Percentiles rank a stretch among this genome's conserved stretches.
These are phyloP conservation scores for Apotomis betuletana DNA, from an alignment of 2,888 invertebrate genomes.

Conservation along the genomic window DNA sequence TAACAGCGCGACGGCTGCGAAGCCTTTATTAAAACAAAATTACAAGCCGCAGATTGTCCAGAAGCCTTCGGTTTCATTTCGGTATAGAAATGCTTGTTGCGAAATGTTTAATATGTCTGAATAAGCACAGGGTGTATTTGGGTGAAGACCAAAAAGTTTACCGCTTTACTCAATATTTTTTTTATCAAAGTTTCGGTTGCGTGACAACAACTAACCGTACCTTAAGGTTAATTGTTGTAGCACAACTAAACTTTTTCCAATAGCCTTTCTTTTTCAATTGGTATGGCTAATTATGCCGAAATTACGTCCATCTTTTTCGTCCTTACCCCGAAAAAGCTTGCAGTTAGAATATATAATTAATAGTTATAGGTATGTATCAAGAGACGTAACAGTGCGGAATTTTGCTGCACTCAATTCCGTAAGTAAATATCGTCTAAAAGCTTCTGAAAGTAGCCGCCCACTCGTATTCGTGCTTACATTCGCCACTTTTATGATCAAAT, in stretches of 20 bases:
- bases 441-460: background rate
- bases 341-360: too few species aligned
- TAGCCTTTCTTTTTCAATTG: too few species aligned
- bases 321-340: too few species aligned
- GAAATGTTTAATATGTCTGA: conserved; percentile 16
- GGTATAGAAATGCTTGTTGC: conserved; percentile 22
- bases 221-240: too few species aligned
- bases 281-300: too few species aligned
- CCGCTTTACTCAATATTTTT: too few species aligned
- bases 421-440: background rate
- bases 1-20: conserved; percentile 74
- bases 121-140: background rate
- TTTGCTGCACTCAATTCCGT: background rate
- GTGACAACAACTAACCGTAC: too few species aligned
- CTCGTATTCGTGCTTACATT: background rate
- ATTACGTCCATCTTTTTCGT: too few species aligned
- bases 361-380: too few species aligned
- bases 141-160: too few species aligned
- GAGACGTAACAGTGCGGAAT: background rate
- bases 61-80: conserved; percentile 51
- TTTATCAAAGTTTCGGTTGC: too few species aligned
- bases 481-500: background rate
- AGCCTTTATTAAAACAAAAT: conserved; percentile 82
- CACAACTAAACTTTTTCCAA: too few species aligned
- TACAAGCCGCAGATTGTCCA: conserved; percentile 77